Conservation (phyloP, 2,888 invertebrate species). For the Cosmia trapezina region DNA sequence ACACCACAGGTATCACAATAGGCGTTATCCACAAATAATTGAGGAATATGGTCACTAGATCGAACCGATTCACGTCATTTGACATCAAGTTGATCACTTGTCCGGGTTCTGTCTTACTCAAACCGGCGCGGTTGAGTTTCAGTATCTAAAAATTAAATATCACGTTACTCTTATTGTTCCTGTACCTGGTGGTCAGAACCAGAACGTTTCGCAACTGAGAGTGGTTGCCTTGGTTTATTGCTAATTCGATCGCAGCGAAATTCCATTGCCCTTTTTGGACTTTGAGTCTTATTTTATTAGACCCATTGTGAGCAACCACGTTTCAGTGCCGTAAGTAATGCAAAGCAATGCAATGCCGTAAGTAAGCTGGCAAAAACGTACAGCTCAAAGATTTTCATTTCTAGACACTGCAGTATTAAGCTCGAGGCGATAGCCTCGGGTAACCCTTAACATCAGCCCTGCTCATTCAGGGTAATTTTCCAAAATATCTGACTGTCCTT, state of each 20-base stretch:
- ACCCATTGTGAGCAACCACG: neutral
- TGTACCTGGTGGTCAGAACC: neutral
- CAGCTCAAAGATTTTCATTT: neutral
- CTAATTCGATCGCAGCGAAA: neutral
- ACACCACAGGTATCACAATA: conserved; percentile 91
- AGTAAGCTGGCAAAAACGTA: neutral
- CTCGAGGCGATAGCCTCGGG: neutral
- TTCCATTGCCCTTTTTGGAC: neutral
- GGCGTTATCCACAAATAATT: conserved; percentile 96
- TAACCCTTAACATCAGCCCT: neutral
- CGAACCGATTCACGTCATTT: conserved; percentile 96
- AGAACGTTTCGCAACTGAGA: neutral
- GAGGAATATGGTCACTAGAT: conserved; percentile 92
- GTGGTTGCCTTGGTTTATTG: neutral
- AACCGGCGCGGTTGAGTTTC: conserved; percentile 89
- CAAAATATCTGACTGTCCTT: neutral
- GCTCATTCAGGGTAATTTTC: too few relatives aligned
- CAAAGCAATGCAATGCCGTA: neutral
- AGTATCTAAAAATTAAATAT: conserved; percentile 78
- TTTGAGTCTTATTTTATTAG: neutral
- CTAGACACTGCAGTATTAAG: neutral
- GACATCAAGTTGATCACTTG: conserved; percentile 96
- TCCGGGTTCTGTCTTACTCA: conserved; percentile 92
- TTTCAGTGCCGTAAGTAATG: neutral
- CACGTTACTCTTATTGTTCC: neutral